A percentile compares a stretch with the other conserved stretches of the same genome.
These are phyloP conservation scores for Tautogolabrus adspersus DNA, from an alignment of 2,113 vertebrate genomes.

Conservation along the genomic window DNA sequence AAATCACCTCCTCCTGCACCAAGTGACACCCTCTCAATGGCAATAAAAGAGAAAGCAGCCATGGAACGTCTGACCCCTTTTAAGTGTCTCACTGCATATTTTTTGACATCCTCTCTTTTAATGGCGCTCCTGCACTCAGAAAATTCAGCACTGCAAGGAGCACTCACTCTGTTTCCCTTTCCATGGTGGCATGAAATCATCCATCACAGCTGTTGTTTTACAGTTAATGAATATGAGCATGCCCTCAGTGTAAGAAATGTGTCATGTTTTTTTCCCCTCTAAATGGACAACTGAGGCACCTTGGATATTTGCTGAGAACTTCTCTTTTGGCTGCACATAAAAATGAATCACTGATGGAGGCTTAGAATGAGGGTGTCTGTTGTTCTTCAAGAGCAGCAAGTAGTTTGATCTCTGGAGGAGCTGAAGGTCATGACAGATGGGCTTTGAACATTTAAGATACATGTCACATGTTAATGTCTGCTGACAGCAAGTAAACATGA, in stretches of 20 bases:
- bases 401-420: constrained; percentile 44
- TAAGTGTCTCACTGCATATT: constrained; percentile 49
- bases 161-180: constrained; percentile 69
- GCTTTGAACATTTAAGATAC: constrained; percentile 32
- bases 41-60: constrained; percentile 44
- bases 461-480: constrained; percentile 11
- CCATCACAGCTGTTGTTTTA: constrained; percentile 70
- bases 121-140: constrained; percentile 58
- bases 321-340: constrained; percentile 10
- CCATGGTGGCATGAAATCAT: constrained; percentile 55
- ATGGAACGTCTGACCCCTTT: constrained; percentile 41
- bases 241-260: constrained; percentile 35
- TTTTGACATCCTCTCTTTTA: constrained; percentile 56
- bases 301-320: constrained; percentile 15
- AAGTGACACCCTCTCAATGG: constrained; percentile 45
- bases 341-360: constrained; percentile 10
- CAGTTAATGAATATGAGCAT: constrained; percentile 59
- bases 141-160: constrained; percentile 62
- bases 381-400: constrained; percentile 23
- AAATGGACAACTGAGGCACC: constrained; percentile 39
- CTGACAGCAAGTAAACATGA: constrained; percentile 2
- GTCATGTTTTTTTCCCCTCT: constrained; percentile 5
- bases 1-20: constrained; percentile 56
- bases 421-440: constrained; percentile 6
- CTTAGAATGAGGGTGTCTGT: constrained; percentile 8